Evolutionary conservation across 2,113 vertebrate genomes (phyloP), one percentile per base, ranked within the genome.

Genomic region (Bombycilla garrulus): DNA sequence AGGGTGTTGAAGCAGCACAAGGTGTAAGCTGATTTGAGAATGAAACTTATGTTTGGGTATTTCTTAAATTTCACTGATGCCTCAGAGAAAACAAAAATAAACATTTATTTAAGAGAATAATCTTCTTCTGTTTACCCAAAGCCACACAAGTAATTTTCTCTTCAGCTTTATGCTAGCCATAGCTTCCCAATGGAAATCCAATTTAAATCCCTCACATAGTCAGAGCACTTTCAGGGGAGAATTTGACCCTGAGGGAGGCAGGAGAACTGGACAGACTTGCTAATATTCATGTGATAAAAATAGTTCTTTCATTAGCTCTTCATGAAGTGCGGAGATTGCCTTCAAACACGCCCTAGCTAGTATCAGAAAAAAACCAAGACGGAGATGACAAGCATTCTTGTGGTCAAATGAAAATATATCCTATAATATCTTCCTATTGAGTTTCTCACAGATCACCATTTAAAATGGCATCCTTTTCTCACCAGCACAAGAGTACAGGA

Each of bases 221-320:
- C 69, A 89, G 51, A 86, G 28, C 31, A 53, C 12, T 67, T 86
- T 81, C 36, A 84, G 44, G 48, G 15, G 31, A 84, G 24, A 84
- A 64, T 74, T 71, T 89, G 88, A 94, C 86, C 80, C 69, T 57
- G 53, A 91, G 65, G 36, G 61, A 79, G 44, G 22, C 65, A 91
- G 80, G 26, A 90, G 47, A 50, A 38, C 56, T 78, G 69, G 19
- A 81, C 33, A 74, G 35, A 45, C 61, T 88, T 81, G 57, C 60
- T 96, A 86, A 92, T 67, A 81, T 70, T 57, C 35, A 72, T 95
- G 24, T 76, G 56, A 64, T 86, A 86, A 93, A 95, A 91, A 89
- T 25, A 81, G 65, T n/a, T 48, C 91, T 95, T 94, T 93, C 81
- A 71, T 88, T 93, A 87, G 53, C 57, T 25, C 80, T 62, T 79